Evolutionary conservation across 2,888 invertebrate genomes (phyloP), one percentile per base, ranked within the genome.

Genomic region (Ennomos erosarius): DNA sequence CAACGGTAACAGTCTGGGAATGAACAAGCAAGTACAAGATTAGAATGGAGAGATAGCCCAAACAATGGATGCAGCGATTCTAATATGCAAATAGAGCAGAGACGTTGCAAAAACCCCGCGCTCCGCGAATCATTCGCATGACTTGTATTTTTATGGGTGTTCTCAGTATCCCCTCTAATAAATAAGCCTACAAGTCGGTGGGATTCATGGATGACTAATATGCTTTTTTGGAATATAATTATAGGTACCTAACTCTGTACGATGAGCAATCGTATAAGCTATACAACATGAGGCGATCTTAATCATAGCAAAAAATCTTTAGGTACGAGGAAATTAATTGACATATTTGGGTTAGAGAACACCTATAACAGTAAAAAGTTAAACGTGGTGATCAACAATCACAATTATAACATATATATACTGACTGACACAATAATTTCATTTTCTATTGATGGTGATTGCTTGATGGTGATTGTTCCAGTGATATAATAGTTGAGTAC

Each of bases 1-100:
- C 75, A 83, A 81, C 81, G 81, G 86, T 86, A 85, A 85, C 79
- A 84, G 85, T 84, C 88, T 91, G 91, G 85, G 90, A 92, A 91
- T 81, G 78, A 75, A 78, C 76, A 65, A 79, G 81, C 84, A 82
- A 77, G 80, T 80, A 79, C 75, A 75, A 88, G 90, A 92, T 91
- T 78, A 74, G 73, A 85, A 70, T 75, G 70, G 71, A 68, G 67
- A 79, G 90, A 91, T 91, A 90, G 81, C 77, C 84, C 71, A 84
- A 86, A 90, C 91, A 91, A 91, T 88, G 87, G 82, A 77, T 81
- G 80, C 79, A 79, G 73, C 76, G 75, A 80, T 81, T 66, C 67
- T 66, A 78, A 80, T 78, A 87, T 89, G 87, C 82, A 87, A 87
- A 87, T 85, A 78, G 75, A 73, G 75, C 76, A 73, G 70, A 79